phyloP scores from a whole-genome alignment of 2,113 vertebrate species.

The Myiagra hebetior region DNA sequence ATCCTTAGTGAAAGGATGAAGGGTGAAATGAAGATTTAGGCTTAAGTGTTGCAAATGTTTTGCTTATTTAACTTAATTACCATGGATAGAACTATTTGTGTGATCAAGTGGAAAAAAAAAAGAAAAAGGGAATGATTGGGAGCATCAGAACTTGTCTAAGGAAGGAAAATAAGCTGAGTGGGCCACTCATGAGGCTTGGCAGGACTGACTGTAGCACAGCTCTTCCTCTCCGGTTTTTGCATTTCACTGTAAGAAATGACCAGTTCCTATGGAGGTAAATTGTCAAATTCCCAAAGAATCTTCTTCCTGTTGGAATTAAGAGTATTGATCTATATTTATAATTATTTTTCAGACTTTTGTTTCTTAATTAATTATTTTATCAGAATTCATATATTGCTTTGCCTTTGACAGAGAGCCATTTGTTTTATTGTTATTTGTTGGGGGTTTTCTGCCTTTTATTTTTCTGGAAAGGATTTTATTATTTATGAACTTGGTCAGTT shows the following conservation, averaged over 20 bases:
- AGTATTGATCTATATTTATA: neutral
- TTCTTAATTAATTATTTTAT: neutral
- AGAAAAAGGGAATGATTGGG: neutral
- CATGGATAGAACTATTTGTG: neutral
- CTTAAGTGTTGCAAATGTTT: neutral
- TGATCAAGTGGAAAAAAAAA: neutral
- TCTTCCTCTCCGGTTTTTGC: neutral
- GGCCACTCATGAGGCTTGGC: neutral
- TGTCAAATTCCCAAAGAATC: neutral
- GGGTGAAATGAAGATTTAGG: neutral
- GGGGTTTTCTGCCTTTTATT: fast-evolving
- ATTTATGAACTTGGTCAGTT: neutral
- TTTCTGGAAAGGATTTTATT: neutral
- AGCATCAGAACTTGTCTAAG: neutral
- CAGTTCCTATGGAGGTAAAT: neutral
- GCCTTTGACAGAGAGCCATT: neutral
- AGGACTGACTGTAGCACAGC: neutral
- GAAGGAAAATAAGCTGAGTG: neutral
- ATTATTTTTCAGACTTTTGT: neutral
- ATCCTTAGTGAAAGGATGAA: neutral
- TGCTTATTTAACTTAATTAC: neutral
- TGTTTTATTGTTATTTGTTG: neutral
- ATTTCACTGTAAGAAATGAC: neutral
- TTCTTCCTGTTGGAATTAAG: neutral
- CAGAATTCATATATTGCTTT: neutral